Base-by-base conservation (phyloP, 2,113 vertebrate species). In the Aspiorhynchus laticeps region DNA sequence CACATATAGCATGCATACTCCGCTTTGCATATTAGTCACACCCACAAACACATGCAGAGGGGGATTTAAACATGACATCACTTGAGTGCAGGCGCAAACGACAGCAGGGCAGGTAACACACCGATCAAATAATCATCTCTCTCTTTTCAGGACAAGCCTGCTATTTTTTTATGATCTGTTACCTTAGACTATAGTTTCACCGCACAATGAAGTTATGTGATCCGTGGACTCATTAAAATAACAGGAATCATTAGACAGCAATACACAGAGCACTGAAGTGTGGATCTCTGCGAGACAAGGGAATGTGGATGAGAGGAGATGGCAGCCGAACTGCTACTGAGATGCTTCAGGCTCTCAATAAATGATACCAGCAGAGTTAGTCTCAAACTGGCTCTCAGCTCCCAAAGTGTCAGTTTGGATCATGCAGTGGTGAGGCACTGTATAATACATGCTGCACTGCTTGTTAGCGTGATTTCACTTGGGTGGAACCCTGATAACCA, bases 341-440 rank as follows among this genome's bases (percentile, higher is more conserved):
- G 87, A 85, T 76, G 80, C 86, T 89, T 67, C 84, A 51, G 88
- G 89, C 89, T 85, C 81, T 87, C 77, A 87, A 88, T 88, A 90
- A 91, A 88, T 90, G 86, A 89, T 85, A 85, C 43, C 79, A 65
- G 51, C 24, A 69, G 74, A 87, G 84, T 74, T 82, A 80, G 69
- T 88, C 87, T 85, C 33, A 85, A 88, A 88, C 77, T 73, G 82
- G 85, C 84, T 88, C 84, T 80, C 77, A 51, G 85, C 78, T 87
- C 86, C 85, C 65, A 85, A 84, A 73, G 74, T 88, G 85, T 84
- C 87, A 88, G 26, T 33, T 85, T 86, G 36, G 59, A 85, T 88
- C 73, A 88, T 38, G 87, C 48, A 83, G 83, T 79, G 78, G 14
- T n/a, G 46, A 46, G 61, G 48, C 71, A 71, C 48, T 77, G n/a